Base-by-base conservation (phyloP, 2,797 vertebrate species). In the Margarornis squamiger region DNA sequence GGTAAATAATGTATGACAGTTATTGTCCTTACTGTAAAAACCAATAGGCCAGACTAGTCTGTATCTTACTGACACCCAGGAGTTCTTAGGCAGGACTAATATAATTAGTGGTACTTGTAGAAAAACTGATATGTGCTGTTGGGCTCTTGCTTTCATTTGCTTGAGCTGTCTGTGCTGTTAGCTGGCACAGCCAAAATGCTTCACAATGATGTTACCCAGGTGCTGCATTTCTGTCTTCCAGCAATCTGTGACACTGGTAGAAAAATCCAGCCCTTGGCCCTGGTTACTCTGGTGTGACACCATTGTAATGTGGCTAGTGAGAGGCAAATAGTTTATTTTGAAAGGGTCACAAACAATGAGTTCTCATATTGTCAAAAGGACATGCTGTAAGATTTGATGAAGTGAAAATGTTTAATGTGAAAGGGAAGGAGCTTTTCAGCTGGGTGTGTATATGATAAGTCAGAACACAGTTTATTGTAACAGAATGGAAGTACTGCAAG, bases 401-500 rank as follows among this genome's bases (percentile, higher is more conserved):
- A 90, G 59, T 61, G 49, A 84, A 95, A 92, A 67, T 62, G 34
- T 24, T 55, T 49, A 79, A 83, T 43, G 75, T 79, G 67, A 61
- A 80, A 75, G 71, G 86, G 79, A 92, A 75, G 68, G 70, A 95
- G 86, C 34, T 70, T 52, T 80, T 80, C 4, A 63, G 21, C 75
- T 75, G 49, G 6, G 72, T 3, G 9, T 61, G 54, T 86, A 36
- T 58, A 34, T 72, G 61, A 71, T 48, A 41, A 70, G 72, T 66
- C 54, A 34, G 83, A 93, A 16, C 49, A 4, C 57, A 84, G 92
- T 95, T 96, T 95, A 86, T 96, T 94, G 92, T 91, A 96, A 94
- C 93, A 73, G 81, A 90, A 75, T 67, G 82, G 83, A 95, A 93
- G 94, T 92, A 71, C 86, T 91, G 94, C 94, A 91, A 97, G 93